Base-by-base conservation (phyloP, 1,140 invertebrate species). In the Drosophila albomicans region DNA sequence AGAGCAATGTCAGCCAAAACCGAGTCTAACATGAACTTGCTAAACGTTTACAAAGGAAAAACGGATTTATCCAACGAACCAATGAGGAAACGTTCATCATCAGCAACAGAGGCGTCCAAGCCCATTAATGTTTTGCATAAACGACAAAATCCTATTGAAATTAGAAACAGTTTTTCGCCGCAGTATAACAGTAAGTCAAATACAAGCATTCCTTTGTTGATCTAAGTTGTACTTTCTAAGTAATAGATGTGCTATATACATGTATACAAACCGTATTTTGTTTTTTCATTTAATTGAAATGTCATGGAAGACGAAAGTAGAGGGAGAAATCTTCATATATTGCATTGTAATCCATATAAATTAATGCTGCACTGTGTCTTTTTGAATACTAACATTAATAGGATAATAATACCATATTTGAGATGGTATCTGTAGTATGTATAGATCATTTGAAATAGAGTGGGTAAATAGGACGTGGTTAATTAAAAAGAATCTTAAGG, bases 41-140 rank as follows among this genome's bases (percentile, higher is more conserved):
- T 85, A 57, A 89, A 85, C 32, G 70, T 78, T 20, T 84, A 75
- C 65, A 87, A 81, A 49, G 49, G 67, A 13, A 71, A 73, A 51
- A 25, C 80, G 16, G 95, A 95, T 78, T 94, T 95, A 20, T 94
- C 95, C 71, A 92, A 94, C 16, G 94, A 94, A 58, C 95, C 96
- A 58, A 95, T 95, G 92, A 93, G 96, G 92, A 94, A 94, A 92
- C 93, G 96, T 85, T 96, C 96, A 48, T 95, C 94, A 46, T 97
- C 96, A 11, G 95, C 95, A 0, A 96, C 95, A 72, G 96, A 97
- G 93, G 94, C 94, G 20, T 96, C 96, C 32, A 96, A 96, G 85
- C 95, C 95, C 5, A 95, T 95, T 72, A 94, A 94, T 51, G 94
- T 95, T 48, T 92, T 95, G 25, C 93, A 94, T 41, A 92, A 95